A percentile compares a stretch with the other conserved stretches of the same genome.
Conservation (phyloP, 2,888 invertebrate genomes). For the Rhingia campestris region DNA sequence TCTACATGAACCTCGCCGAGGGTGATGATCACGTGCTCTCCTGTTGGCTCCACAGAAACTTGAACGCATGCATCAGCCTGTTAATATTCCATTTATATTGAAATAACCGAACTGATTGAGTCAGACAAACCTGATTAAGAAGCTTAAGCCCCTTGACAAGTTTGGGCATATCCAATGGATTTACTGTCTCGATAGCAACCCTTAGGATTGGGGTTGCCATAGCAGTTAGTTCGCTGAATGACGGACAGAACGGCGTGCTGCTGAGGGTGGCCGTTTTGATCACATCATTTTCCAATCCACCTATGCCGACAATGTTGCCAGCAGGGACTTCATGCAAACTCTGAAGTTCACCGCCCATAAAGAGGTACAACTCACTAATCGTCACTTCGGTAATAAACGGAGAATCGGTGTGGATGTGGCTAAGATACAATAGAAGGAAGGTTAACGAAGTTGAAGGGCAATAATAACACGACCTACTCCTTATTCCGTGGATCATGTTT, state of each 20-base stretch:
- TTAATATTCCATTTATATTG: not conserved
- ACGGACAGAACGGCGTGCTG: constrained; percentile 90
- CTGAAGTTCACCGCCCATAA: constrained; percentile 97
- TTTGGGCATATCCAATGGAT: constrained; percentile 90
- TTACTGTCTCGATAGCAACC: constrained; percentile 95
- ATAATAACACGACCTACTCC: constrained; percentile 75
- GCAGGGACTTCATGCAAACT: constrained; percentile 90
- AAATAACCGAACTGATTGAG: not conserved
- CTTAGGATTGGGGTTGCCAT: constrained; percentile 94
- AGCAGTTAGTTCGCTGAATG: constrained; percentile 91
- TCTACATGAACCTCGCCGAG: constrained; percentile 98
- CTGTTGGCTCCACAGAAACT: constrained; percentile 94
- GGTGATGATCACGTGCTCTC: constrained; percentile 96
- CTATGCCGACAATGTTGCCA: constrained; percentile 95
- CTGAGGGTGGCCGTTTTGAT: constrained; percentile 95
- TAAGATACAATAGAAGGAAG: constrained; percentile 32
- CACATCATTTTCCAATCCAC: constrained; percentile 92
- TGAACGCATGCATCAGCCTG: constrained; percentile 94
- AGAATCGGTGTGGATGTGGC: constrained; percentile 75
- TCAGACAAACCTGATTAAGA: constrained; percentile 90
- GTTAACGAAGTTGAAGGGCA: not conserved
- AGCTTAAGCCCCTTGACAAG: constrained; percentile 90
- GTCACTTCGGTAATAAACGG: constrained; percentile 81
- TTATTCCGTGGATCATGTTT: constrained; percentile 91
- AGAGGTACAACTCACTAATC: constrained; percentile 91